Conservation (phyloP, 2,113 vertebrate species). For the Tachysurus vachellii region DNA sequence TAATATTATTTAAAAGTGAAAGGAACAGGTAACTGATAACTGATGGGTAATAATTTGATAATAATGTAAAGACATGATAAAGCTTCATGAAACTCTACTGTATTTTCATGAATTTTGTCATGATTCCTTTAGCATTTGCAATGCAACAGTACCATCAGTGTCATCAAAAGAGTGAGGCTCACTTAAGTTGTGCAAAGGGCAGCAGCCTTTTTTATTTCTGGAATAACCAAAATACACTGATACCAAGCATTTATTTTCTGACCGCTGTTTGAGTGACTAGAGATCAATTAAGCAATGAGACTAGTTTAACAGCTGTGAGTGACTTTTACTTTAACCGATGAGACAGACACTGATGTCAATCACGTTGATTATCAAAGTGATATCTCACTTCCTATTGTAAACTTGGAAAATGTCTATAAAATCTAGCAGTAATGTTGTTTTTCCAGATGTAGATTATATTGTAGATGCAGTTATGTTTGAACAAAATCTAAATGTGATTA, state of each 20-base stretch:
- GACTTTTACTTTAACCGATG: not conserved
- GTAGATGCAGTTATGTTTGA: not conserved
- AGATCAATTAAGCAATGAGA: not conserved
- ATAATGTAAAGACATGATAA: no score
- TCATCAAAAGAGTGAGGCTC: not conserved
- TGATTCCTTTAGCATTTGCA: not conserved
- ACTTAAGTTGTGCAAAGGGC: not conserved
- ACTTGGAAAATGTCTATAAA: not conserved
- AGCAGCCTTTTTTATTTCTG: not conserved
- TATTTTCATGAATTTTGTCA: not conserved
- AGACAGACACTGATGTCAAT: not conserved
- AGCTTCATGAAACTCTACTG: not conserved
- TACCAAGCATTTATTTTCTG: not conserved
- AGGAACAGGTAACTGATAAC: not conserved
- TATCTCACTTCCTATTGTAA: not conserved
- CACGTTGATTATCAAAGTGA: not conserved
- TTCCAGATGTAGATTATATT: not conserved
- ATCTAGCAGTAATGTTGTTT: not conserved
- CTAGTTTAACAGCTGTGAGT: not conserved
- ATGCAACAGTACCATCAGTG: not conserved
- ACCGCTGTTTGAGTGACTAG: not conserved
- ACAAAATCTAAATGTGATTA: not conserved
- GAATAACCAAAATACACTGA: not conserved
- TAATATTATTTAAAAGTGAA: not conserved
- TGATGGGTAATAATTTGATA: no score